Conservation (phyloP, 2,888 invertebrate genomes). For the Drosophila gaucha region DNA sequence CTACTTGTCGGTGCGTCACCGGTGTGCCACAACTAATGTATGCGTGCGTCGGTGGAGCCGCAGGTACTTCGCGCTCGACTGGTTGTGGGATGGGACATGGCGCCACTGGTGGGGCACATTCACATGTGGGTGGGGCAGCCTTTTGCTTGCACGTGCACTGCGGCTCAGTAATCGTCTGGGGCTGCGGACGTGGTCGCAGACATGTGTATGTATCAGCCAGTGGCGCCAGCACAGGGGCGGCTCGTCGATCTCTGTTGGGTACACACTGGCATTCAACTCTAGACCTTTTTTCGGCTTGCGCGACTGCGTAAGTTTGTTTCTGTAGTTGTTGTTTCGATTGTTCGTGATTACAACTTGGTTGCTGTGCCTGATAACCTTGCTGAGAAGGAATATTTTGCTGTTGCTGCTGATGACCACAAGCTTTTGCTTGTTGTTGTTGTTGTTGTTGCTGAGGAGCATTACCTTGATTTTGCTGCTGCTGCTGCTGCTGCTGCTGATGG, state of each 20-base stretch:
- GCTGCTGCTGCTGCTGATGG: background rate
- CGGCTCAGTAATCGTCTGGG: background rate
- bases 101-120: constrained; percentile 34
- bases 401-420: background rate
- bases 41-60: constrained; percentile 25
- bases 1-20: background rate
- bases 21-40: constrained; percentile 50
- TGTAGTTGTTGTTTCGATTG: background rate
- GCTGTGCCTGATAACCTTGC: too few relatives aligned
- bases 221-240: constrained; percentile 14
- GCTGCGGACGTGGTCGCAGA: constrained; percentile 2
- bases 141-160: constrained; percentile 36
- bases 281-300: background rate
- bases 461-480: background rate
- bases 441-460: background rate
- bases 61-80: background rate
- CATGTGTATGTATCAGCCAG: constrained; percentile 55
- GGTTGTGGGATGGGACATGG: background rate
- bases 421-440: background rate
- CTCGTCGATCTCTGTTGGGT: background rate
- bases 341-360: too few relatives aligned
- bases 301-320: background rate
- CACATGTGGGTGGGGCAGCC: constrained; percentile 29
- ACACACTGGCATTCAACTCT: constrained; percentile 44
- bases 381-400: too few relatives aligned